These are phyloP conservation scores for Dendrocincla fuliginosa DNA, from an alignment of 2,797 vertebrate species.

Conservation along the genomic window DNA sequence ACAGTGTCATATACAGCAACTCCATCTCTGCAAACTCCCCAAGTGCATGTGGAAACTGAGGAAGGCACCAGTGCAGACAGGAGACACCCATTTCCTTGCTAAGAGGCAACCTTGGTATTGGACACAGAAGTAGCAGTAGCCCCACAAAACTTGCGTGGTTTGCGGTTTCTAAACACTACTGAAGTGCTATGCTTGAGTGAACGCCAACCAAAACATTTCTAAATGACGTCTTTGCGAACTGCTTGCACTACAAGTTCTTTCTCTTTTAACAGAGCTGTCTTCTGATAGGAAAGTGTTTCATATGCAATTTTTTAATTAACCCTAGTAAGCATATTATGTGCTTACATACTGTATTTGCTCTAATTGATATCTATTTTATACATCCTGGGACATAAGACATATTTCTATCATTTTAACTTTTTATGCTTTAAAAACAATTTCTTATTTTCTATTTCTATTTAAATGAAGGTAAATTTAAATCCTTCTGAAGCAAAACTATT, in stretches of 20 bases:
- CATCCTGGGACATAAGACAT: not conserved
- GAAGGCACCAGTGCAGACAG: not conserved
- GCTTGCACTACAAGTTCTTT: not conserved
- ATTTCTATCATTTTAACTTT: not conserved
- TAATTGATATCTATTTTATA: not conserved
- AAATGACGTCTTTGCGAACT: not conserved
- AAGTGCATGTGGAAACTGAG: not conserved
- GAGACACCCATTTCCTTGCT: not conserved
- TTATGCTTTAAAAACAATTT: not conserved
- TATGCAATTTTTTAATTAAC: not conserved
- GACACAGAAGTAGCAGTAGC: not conserved
- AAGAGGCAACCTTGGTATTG: rapidly evolving
- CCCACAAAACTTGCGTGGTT: not conserved
- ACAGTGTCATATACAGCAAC: rapidly evolving
- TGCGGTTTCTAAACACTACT: not conserved
- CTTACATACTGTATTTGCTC: not conserved
- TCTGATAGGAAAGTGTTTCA: not conserved
- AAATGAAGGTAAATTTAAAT: not conserved
- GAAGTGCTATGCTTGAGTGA: not conserved
- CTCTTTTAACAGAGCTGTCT: not conserved
- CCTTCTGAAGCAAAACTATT: not conserved
- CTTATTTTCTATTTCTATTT: not conserved
- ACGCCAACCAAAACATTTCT: not conserved
- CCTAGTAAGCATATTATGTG: not conserved
- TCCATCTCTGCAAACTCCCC: not conserved